phyloP scores from a whole-genome alignment of 2,113 vertebrate species.

The Trinectes maculatus region DNA sequence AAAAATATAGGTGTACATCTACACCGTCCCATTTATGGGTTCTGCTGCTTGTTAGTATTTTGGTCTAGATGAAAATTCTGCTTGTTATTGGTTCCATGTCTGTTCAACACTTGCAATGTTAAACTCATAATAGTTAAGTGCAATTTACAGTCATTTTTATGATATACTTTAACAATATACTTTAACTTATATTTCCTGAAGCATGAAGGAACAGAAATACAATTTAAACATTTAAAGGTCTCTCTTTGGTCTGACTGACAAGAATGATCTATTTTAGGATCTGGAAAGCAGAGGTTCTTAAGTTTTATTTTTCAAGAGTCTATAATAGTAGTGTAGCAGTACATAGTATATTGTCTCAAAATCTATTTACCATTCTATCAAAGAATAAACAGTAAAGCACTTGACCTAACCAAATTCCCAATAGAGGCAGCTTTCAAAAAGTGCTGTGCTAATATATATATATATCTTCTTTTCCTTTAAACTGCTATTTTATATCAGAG shows the following conservation, averaged over 20 bases:
- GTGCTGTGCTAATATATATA: conserved; percentile 28
- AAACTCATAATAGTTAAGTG: background rate
- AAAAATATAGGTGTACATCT: background rate
- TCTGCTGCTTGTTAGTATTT: conserved; percentile 1
- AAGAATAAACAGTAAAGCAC: conserved; percentile 22
- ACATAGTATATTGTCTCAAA: conserved; percentile 20
- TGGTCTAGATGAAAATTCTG: conserved; percentile 20
- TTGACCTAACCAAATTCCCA: conserved; percentile 15
- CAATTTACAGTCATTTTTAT: too few relatives aligned
- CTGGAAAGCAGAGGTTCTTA: too few relatives aligned
- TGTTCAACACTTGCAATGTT: background rate
- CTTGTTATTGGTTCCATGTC: background rate
- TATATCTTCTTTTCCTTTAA: conserved; percentile 1
- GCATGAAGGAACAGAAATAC: background rate
- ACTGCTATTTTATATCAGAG: conserved; percentile 32
- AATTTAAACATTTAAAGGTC: conserved; percentile 36
- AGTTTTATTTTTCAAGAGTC: too few relatives aligned
- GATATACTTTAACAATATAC: too few relatives aligned
- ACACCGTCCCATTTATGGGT: background rate
- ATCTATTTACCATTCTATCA: conserved; percentile 34
- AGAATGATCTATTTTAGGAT: conserved; percentile 30
- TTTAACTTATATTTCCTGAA: background rate
- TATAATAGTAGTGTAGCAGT: background rate
- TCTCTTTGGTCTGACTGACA: conserved; percentile 58
- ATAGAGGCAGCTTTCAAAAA: conserved; percentile 13